Percentiles rank a stretch among this genome's conserved stretches.
These are phyloP conservation scores for Zaprionus taronus DNA, from an alignment of 1,140 invertebrate genomes.

Conservation along the genomic window DNA sequence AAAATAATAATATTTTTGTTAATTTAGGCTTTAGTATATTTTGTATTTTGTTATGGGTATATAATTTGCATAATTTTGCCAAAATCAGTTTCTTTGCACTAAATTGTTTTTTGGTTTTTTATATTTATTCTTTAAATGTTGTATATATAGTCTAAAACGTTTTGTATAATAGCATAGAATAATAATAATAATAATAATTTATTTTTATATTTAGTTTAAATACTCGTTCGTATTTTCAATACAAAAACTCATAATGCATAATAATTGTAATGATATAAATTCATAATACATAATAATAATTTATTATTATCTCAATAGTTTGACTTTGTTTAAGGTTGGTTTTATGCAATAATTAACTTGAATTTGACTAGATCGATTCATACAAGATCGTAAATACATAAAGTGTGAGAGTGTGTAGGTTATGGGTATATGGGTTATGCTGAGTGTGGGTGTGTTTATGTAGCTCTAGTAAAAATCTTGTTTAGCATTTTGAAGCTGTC, in stretches of 20 bases:
- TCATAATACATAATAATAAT: slow-evolving; percentile 65
- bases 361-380: slow-evolving; percentile 81
- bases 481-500: slow-evolving; percentile 71
- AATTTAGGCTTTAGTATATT: slow-evolving; percentile 63
- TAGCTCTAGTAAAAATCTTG: slow-evolving; percentile 73
- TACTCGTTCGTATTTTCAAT: slow-evolving; percentile 78
- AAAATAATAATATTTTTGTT: slow-evolving; percentile 74
- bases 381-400: slow-evolving; percentile 78
- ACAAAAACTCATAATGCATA: slow-evolving; percentile 74
- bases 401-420: slow-evolving; percentile 48
- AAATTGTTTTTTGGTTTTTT: slow-evolving; percentile 57
- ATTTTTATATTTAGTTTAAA: slow-evolving; percentile 60
- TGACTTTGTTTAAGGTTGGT: slow-evolving; percentile 64
- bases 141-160: slow-evolving; percentile 76
- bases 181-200: slow-evolving; percentile 69
- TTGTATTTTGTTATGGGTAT: slow-evolving; percentile 49
- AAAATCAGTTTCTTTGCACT: slow-evolving; percentile 78
- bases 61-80: slow-evolving; percentile 79
- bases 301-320: slow-evolving; percentile 81
- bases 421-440: slow-evolving; percentile 30
- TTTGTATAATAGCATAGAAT: slow-evolving; percentile 78
- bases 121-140: slow-evolving; percentile 52
- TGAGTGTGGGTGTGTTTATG: slow-evolving; percentile 41
- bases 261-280: slow-evolving; percentile 59
- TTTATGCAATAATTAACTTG: slow-evolving; percentile 82